Base-by-base conservation (phyloP, 2,888 invertebrate genomes). In the Drosophila rubida region DNA sequence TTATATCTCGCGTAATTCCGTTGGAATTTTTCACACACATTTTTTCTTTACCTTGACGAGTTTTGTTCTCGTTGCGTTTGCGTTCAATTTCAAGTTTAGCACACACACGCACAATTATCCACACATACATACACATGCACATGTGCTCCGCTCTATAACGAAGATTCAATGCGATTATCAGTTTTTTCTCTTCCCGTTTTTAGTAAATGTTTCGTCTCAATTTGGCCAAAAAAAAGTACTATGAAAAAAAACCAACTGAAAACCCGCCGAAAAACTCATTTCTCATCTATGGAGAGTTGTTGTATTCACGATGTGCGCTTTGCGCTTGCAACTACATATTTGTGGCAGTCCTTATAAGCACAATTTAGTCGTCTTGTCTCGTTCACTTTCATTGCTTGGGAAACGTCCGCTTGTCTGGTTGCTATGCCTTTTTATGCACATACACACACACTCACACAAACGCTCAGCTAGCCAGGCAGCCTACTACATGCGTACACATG, bases 71-170 rank as follows among this genome's bases (percentile, higher is more conserved):
- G 80, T 63, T 74, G 78, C 66, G 77, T 64, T 73, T 75, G 74
- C 80, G 75, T 78, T 83, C 75, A 60, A 66, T 84, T 80, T 80
- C 81, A 84, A 80, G 80, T 80, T 84, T 81, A 84, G 53, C 69
- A 73, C 69, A 80, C 53, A 64, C 63, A 61, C 62, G 61, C 45
- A 59, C 37, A 61, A 46, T 30, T 22, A 49, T 48, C 37, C 39
- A 64, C 61, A 16, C 23, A 69, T 51, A 41, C 37, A 61, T 13
- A 46, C 37, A 69, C 69, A 76, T 64, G 54, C 63, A 75, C 60
- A 75, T 76, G 69, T 72, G 71, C 60, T 68, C 54, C 41, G 48
- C 39, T 13, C 39, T 13, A 19, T 58, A 72, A 45, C 41, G 35
- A 50, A 62, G 23, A 61, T 67, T 61, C 49, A 53, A 60, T 66